Conservation (phyloP, 2,888 invertebrate species). For the Vesta saturnalis region DNA sequence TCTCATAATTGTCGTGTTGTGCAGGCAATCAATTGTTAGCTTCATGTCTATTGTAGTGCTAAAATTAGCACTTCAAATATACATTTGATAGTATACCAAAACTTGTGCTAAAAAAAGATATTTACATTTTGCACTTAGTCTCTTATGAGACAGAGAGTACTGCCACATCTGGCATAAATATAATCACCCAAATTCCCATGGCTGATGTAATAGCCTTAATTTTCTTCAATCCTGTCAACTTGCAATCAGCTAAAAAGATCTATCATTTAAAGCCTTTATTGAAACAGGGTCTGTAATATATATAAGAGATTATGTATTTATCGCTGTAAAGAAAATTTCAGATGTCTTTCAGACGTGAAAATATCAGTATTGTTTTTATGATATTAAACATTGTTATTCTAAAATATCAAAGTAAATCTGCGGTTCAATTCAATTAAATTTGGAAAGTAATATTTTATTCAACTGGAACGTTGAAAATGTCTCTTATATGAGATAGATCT, state of each 20-base stretch:
- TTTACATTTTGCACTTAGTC: constrained; percentile 50
- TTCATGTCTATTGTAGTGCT: constrained; percentile 48
- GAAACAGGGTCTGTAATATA: constrained; percentile 63
- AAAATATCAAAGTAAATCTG: constrained; percentile 23
- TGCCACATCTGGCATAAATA: constrained; percentile 40
- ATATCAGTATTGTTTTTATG: constrained; percentile 57
- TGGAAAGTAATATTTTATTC: not conserved
- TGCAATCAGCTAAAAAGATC: constrained; percentile 58
- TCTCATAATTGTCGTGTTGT: constrained; percentile 63
- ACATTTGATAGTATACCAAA: constrained; percentile 38
- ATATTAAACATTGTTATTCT: constrained; percentile 43
- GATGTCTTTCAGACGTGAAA: constrained; percentile 52
- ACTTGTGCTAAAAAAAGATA: constrained; percentile 46
- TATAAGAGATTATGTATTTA: constrained; percentile 58
- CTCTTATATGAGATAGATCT: constrained; percentile 4
- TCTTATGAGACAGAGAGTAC: constrained; percentile 37
- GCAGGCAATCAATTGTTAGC: constrained; percentile 62
- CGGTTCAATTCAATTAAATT: constrained; percentile 11
- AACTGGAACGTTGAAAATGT: not conserved
- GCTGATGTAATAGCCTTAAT: constrained; percentile 35
- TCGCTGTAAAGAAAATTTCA: constrained; percentile 53
- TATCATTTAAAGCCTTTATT: constrained; percentile 62
- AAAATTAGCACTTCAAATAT: constrained; percentile 33
- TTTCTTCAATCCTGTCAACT: constrained; percentile 38
- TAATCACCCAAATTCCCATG: constrained; percentile 27